Percentiles rank a stretch among this genome's conserved stretches.
These are phyloP conservation scores for Podiceps cristatus DNA, from an alignment of 2,113 vertebrate species.

Conservation along the genomic window DNA sequence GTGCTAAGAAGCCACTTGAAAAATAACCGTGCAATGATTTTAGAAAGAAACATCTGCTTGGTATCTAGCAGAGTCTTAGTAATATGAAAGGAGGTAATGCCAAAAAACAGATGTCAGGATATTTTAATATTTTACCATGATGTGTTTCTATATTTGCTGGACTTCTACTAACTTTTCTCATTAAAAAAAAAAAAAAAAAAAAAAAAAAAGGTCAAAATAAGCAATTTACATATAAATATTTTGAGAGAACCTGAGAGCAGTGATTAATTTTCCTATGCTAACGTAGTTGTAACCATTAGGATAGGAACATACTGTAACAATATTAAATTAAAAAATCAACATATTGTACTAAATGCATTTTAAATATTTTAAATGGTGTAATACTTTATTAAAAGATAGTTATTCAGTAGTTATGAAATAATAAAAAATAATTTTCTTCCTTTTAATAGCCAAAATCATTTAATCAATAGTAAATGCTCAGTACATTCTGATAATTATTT, in stretches of 20 bases:
- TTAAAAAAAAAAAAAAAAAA: not conserved
- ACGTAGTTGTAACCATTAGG: not conserved
- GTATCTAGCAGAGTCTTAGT: not conserved
- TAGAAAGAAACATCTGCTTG: not conserved
- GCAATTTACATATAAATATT: not conserved
- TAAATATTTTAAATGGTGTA: not conserved
- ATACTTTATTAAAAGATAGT: not conserved
- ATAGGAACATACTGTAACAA: not conserved
- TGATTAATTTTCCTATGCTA: not conserved
- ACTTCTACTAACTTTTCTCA: not conserved
- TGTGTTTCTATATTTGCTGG: not conserved
- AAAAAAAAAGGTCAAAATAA: too few relatives aligned
- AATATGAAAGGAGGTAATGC: not conserved
- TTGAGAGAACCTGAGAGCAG: not conserved
- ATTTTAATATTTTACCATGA: not conserved
- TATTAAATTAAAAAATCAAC: not conserved
- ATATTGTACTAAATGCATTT: not conserved
- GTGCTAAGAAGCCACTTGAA: not conserved
- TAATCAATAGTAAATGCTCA: not conserved
- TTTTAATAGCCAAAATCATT: not conserved
- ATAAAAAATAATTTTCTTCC: not conserved
- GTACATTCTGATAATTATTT: not conserved
- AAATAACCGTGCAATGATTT: not conserved
- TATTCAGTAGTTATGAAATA: not conserved
- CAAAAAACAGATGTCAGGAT: not conserved